Conservation (phyloP, 35 echinoderm and acorn worm species). For the Amphiura filiformis region DNA sequence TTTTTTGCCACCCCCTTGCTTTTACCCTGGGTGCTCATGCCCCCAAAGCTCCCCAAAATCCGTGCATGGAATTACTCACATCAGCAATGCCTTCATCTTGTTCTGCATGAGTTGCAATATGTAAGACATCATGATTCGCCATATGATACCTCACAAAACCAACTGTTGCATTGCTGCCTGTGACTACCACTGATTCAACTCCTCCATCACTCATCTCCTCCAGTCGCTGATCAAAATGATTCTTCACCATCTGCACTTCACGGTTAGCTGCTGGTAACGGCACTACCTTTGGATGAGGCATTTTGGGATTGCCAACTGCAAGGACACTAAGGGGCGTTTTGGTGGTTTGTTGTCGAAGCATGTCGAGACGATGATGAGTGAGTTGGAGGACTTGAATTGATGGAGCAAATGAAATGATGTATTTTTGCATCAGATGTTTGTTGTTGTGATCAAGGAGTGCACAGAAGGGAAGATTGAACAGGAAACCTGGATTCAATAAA, state of each 20-base stretch:
- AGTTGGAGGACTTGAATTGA: slow-evolving; percentile 20
- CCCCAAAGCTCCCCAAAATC: too few relatives aligned
- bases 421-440: slow-evolving; percentile 12
- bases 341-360: background rate
- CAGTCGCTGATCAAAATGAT: background rate
- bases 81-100: slow-evolving; percentile 21
- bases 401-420: slow-evolving; percentile 14
- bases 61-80: too few relatives aligned
- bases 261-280: slow-evolving; percentile 15
- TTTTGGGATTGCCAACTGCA: slow-evolving; percentile 34
- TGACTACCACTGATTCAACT: background rate
- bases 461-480: slow-evolving; percentile 35
- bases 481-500: background rate
- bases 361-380: slow-evolving; percentile 15
- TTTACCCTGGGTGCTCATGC: too few relatives aligned
- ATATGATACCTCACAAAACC: slow-evolving; percentile 10
- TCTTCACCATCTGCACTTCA: slow-evolving; percentile 17
- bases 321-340: slow-evolving; percentile 23
- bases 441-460: background rate
- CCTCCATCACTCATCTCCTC: background rate
- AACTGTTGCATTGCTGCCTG: slow-evolving; percentile 12
- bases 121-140: slow-evolving; percentile 6
- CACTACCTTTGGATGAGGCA: slow-evolving; percentile 16
- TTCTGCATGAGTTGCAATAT: slow-evolving; percentile 34
- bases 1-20: too few relatives aligned